Base-by-base conservation (phyloP, 2,797 vertebrate genomes). In the Pelobates cultripes region DNA sequence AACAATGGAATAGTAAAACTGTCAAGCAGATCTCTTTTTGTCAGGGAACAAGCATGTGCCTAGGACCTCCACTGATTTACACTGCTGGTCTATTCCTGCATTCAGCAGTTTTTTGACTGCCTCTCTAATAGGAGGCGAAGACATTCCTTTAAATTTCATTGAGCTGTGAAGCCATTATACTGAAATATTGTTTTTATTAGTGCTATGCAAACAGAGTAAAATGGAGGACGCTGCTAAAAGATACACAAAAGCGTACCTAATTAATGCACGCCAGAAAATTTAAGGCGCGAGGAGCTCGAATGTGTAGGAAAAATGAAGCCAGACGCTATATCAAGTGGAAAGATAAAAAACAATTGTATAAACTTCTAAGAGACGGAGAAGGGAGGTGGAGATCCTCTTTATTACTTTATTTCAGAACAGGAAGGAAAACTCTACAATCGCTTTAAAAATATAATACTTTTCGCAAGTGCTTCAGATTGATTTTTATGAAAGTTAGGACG, bases 1-100 rank as follows among this genome's bases (percentile, higher is more conserved):
- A 91, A 89, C 85, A 87, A 88, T 83, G 86, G 87, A 80, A 88
- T 83, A 86, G 79, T 88, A 89, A 89, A 92, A 85, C 88, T 89
- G 87, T 87, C 89, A 87, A 70, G 78, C 60, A 72, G 66, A 15
- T 77, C 73, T 71, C 79, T 85, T 10, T 14, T 85, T 85, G 85
- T 86, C 85, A 86, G 77, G 28, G 4, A 51, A 77, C 67, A 14
- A 81, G 80, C 84, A 12, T 10, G 68, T 28, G 63, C 64, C 53
- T 43, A 73, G 61, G 60, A 60, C 41, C 4, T 10, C 42, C 70
- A 45, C 60, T 70, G 3, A 55, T 41, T 44, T 67, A 77, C 64
- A 72, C 66, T 67, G 76, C 57, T 73, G 51, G 61, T 68, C 72
- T 82, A n/a, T 76, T 64, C 66, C 74, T 70, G 70, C 55, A 64